Conservation (phyloP, 1,140 invertebrate genomes). For the Idris sp. region DNA sequence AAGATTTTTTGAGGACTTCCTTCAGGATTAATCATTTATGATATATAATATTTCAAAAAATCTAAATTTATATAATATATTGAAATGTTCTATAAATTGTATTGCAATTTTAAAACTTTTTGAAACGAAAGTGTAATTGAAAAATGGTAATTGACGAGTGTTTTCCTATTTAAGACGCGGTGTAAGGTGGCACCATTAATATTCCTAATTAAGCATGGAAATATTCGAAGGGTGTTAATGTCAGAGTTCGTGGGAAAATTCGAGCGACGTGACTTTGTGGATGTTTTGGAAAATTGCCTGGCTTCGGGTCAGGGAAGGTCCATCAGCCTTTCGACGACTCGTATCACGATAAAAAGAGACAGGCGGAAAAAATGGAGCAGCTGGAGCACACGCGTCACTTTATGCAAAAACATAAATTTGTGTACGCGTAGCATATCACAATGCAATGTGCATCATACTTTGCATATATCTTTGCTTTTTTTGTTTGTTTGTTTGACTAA, state of each 20-base stretch:
- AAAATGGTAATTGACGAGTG: slow-evolving; percentile 11
- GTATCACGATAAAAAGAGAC: slow-evolving; percentile 23
- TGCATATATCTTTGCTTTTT: slow-evolving; percentile 14
- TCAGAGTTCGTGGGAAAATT: slow-evolving; percentile 15
- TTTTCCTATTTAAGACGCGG: slow-evolving; percentile 4
- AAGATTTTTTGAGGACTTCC: too few species aligned
- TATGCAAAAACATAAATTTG: slow-evolving; percentile 26
- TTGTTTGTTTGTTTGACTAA: slow-evolving; percentile 4
- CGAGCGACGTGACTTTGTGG: slow-evolving; percentile 17
- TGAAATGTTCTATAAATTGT: too few species aligned
- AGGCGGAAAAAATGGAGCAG: slow-evolving; percentile 40
- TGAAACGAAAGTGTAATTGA: slow-evolving; percentile 2
- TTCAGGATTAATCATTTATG: too few species aligned
- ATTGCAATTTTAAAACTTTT: background rate
- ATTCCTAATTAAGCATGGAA: slow-evolving; percentile 26
- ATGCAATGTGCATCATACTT: slow-evolving; percentile 38
- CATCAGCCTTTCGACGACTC: slow-evolving; percentile 43
- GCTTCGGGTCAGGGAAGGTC: slow-evolving; percentile 21
- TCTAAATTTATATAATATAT: too few species aligned
- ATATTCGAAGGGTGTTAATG: slow-evolving; percentile 12
- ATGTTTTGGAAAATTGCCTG: slow-evolving; percentile 38
- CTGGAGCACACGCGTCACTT: slow-evolving; percentile 49
- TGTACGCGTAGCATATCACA: slow-evolving; percentile 33
- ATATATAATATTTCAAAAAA: too few species aligned
- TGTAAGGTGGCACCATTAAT: slow-evolving; percentile 30